A percentile compares a stretch with the other conserved stretches of the same genome.
Evolutionary conservation across 2,888 invertebrate species (phyloP).

Genomic region (Tortricodes alternella): DNA sequence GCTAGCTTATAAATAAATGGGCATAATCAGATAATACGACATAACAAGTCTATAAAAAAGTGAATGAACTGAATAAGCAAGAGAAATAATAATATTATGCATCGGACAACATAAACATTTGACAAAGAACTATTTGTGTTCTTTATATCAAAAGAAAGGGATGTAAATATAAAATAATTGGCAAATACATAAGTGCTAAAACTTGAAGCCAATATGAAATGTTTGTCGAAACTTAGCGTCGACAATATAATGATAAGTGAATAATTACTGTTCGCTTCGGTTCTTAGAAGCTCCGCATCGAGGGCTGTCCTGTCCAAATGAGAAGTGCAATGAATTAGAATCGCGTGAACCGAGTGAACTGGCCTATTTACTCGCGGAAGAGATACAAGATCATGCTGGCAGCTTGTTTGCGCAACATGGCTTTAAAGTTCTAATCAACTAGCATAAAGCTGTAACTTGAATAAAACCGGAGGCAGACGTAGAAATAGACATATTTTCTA

Average conservation of each 20-base stretch:
- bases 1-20: too few species aligned
- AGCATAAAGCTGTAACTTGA: constrained; percentile 1
- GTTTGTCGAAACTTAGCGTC: background rate
- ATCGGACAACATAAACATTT: background rate
- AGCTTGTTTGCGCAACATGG: constrained; percentile 30
- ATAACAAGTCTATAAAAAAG: background rate
- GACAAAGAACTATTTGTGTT: too few species aligned
- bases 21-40: background rate
- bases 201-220: background rate
- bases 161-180: too few species aligned
- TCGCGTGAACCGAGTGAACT: constrained; percentile 57
- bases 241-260: background rate
- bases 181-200: too few species aligned
- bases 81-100: constrained; percentile 8
- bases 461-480: too few species aligned
- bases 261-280: background rate
- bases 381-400: constrained; percentile 35
- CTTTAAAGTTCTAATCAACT: constrained; percentile 21
- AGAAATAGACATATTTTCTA: too few species aligned
- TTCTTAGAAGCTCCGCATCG: constrained; percentile 1
- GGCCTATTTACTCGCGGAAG: constrained; percentile 70
- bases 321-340: constrained; percentile 47
- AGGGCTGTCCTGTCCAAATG: constrained; percentile 28
- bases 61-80: constrained; percentile 3
- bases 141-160: too few species aligned